Percentiles rank a stretch among this genome's conserved stretches.
Evolutionary conservation across 2,888 invertebrate species (phyloP).

Genomic region (Prosapia bicincta): DNA sequence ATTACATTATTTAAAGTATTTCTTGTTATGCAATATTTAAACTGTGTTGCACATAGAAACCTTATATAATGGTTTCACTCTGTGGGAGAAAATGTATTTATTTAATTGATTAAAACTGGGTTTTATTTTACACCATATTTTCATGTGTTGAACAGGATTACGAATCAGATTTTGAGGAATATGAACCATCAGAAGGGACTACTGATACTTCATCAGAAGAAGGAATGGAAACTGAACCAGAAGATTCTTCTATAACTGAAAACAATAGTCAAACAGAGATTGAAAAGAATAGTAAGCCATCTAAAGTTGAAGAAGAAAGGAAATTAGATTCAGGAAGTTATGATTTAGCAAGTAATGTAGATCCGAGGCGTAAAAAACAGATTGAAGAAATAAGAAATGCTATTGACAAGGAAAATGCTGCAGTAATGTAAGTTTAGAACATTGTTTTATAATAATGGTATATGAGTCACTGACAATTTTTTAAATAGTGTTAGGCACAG

Average conservation of each 20-base stretch:
- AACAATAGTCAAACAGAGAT: conserved; percentile 6
- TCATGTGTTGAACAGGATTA: too few species aligned
- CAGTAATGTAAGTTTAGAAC: conserved; percentile 28
- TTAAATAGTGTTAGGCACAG: too few species aligned
- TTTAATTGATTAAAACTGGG: too few species aligned
- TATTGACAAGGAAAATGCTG: conserved; percentile 46
- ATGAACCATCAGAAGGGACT: conserved; percentile 29
- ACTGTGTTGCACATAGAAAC: too few species aligned
- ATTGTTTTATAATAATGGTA: too few species aligned
- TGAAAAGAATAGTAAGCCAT: conserved; percentile 4
- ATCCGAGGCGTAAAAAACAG: conserved; percentile 35
- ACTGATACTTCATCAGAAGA: conserved; percentile 20
- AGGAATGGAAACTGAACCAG: conserved; percentile 30
- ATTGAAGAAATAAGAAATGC: conserved; percentile 48
- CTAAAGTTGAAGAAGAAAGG: conserved; percentile 49
- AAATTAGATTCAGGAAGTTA: conserved; percentile 59
- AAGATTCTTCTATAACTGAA: conserved; percentile 19
- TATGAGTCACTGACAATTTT: too few species aligned
- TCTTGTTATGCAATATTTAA: too few species aligned
- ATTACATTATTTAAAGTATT: too few species aligned
- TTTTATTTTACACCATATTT: too few species aligned
- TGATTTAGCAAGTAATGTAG: conserved; percentile 45
- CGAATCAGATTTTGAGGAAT: conserved; percentile 51
- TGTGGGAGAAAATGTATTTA: too few species aligned
- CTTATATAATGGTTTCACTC: too few species aligned